phyloP scores from a whole-genome alignment of 2,797 vertebrate genomes.

The Manis crassicaudata region DNA sequence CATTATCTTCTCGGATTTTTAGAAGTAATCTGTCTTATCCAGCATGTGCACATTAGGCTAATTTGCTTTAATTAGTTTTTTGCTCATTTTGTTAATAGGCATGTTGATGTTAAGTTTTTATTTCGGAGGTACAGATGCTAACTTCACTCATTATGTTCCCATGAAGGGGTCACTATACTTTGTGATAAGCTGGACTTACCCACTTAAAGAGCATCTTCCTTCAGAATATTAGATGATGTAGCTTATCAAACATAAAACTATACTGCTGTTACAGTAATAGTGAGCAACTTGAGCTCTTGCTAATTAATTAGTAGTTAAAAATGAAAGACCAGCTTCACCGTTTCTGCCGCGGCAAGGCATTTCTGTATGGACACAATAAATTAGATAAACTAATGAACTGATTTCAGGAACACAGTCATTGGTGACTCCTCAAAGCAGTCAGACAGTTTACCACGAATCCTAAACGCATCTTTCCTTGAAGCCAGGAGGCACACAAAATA shows the following conservation, averaged over 20 bases:
- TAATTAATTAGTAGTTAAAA: conserved; percentile 81
- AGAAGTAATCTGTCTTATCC: conserved; percentile 89
- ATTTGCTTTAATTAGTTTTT: conserved; percentile 92
- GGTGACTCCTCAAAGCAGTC: conserved; percentile 51
- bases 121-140: conserved; percentile 80
- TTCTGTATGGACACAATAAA: conserved; percentile 74
- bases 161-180: conserved; percentile 74
- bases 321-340: conserved; percentile 65
- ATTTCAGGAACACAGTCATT: conserved; percentile 70
- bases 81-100: conserved; percentile 88
- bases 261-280: conserved; percentile 56
- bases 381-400: conserved; percentile 81
- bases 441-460: not conserved
- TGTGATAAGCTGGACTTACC: conserved; percentile 58
- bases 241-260: conserved; percentile 48
- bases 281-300: conserved; percentile 60
- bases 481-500: conserved; percentile 24
- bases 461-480: not conserved
- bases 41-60: conserved; percentile 89
- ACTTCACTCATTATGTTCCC: conserved; percentile 78
- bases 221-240: conserved; percentile 35
- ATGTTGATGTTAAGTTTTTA: conserved; percentile 84
- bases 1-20: conserved; percentile 89
- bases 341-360: conserved; percentile 66
- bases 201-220: conserved; percentile 52